phyloP scores from a whole-genome alignment of 2,113 vertebrate species.

The Tragelaphus scriptus region DNA sequence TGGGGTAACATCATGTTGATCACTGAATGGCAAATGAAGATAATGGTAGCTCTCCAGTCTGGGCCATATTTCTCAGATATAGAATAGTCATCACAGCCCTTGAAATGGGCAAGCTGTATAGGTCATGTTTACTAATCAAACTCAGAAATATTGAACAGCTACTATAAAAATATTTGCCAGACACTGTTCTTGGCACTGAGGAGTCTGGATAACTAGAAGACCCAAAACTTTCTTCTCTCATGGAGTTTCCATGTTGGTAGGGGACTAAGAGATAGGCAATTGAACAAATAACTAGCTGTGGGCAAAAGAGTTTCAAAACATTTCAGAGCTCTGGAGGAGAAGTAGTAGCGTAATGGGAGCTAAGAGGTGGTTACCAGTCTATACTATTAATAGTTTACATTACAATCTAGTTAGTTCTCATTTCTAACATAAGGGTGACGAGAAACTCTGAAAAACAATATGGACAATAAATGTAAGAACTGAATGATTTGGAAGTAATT shows the following conservation, averaged over 20 bases:
- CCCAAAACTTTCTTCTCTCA: background rate
- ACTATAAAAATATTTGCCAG: background rate
- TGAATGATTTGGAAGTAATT: background rate
- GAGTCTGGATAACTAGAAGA: background rate
- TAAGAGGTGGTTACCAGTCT: background rate
- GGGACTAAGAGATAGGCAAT: background rate
- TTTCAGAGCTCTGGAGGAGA: background rate
- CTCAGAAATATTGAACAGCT: background rate
- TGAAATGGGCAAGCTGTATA: background rate
- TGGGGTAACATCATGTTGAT: background rate
- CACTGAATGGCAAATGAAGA: background rate
- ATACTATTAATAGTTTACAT: background rate
- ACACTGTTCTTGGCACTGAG: background rate
- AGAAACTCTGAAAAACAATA: background rate
- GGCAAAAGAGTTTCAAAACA: conserved; percentile 25
- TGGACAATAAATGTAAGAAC: background rate
- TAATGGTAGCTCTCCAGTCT: background rate
- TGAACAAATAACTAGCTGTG: background rate
- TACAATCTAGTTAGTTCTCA: conserved; percentile 9
- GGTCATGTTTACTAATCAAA: background rate
- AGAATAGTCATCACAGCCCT: background rate
- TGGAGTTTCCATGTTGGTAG: background rate
- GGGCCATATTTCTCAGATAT: background rate
- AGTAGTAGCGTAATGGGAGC: background rate
- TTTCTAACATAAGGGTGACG: background rate